Conservation (phyloP, 2,888 invertebrate species). For the Drosophila limbata region DNA sequence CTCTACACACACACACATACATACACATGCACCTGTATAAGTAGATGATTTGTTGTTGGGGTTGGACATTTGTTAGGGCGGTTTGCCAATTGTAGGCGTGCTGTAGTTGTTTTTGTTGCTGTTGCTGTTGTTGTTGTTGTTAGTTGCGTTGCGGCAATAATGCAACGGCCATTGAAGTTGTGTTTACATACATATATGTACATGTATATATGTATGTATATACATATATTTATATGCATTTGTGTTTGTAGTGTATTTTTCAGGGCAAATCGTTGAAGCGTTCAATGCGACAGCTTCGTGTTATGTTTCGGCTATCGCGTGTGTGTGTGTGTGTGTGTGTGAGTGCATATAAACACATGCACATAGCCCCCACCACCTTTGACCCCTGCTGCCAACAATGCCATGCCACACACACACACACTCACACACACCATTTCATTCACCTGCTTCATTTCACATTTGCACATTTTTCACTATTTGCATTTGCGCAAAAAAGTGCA, state of each 20-base stretch:
- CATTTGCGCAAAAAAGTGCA: conserved; percentile 75
- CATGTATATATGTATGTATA: neutral
- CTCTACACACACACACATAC: conserved; percentile 39
- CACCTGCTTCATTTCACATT: conserved; percentile 57
- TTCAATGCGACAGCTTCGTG: conserved; percentile 51
- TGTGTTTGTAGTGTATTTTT: conserved; percentile 23
- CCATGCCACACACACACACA: conserved; percentile 16
- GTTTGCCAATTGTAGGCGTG: conserved; percentile 63
- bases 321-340: conserved; percentile 30
- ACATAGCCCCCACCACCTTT: neutral
- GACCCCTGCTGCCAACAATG: conserved; percentile 1
- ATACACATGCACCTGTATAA: conserved; percentile 5
- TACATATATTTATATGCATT: conserved; percentile 8
- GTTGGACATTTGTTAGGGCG: conserved; percentile 54
- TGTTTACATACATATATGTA: conserved; percentile 9
- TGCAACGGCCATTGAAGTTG: conserved; percentile 70
- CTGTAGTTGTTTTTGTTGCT: conserved; percentile 7
- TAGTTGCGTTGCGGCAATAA: conserved; percentile 56
- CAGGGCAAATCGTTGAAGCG: conserved; percentile 72
- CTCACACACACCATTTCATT: conserved; percentile 37
- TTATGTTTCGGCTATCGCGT: conserved; percentile 45
- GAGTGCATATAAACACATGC: conserved; percentile 45
- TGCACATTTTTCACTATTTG: conserved; percentile 68
- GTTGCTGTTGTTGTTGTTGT: conserved; percentile 34
- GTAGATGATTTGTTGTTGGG: conserved; percentile 35